Percentiles rank a stretch among this genome's conserved stretches.
Evolutionary conservation across 2,113 vertebrate genomes (phyloP).

Genomic region (Odobenus rosmarus): DNA sequence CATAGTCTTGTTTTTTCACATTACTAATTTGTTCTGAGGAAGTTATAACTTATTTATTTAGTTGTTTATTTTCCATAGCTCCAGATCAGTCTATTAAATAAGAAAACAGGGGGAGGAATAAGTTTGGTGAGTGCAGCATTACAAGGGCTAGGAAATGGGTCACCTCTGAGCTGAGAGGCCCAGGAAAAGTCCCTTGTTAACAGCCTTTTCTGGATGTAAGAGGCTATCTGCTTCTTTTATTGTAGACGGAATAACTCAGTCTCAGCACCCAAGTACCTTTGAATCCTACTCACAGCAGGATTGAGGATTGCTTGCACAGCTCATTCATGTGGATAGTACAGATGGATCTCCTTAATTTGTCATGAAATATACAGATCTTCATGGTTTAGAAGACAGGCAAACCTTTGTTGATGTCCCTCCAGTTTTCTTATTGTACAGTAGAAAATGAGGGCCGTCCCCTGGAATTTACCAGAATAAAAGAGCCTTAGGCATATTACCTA

Average conservation of each 20-base stretch:
- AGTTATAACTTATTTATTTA: background rate
- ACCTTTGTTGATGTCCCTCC: background rate
- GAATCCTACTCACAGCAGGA: background rate
- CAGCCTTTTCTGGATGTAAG: background rate
- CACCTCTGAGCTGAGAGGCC: background rate
- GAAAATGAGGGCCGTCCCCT: background rate
- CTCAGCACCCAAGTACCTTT: background rate
- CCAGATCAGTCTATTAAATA: background rate
- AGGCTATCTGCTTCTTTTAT: background rate
- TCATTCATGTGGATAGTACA: background rate
- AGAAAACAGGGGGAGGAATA: background rate
- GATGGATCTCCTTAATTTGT: background rate
- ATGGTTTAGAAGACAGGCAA: background rate
- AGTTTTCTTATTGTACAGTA: background rate
- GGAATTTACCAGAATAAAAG: background rate
- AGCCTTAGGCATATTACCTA: background rate
- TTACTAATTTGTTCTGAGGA: background rate
- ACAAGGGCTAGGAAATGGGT: background rate
- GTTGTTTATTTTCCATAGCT: background rate
- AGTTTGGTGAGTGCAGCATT: background rate
- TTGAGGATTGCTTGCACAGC: background rate
- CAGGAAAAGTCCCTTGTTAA: background rate
- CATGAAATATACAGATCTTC: background rate
- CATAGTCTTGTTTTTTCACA: background rate
- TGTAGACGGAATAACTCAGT: background rate